Evolutionary conservation across 2,888 invertebrate genomes (phyloP), one percentile per base, ranked within the genome.

Genomic region (Pterobdella sp.): DNA sequence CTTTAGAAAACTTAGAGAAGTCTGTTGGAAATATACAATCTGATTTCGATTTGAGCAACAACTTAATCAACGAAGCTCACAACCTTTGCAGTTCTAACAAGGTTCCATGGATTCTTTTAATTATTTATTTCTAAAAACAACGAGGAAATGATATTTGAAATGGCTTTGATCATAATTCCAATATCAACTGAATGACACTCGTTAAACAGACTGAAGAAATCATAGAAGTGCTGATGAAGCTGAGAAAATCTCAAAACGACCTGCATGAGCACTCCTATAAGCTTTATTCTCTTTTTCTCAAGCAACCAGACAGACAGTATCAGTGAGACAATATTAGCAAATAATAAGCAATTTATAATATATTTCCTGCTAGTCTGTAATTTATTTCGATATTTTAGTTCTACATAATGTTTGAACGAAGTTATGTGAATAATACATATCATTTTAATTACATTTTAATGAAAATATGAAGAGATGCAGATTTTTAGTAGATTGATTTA

Each of bases 261-360:
- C 60, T 56, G 60, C 60, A 56, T n/a, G 60, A 56, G 26, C 60
- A 56, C 60, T 56, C 60, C n/a, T 56, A 56, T 26, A 3, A n/a
- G n/a, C 60, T 56, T 26, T 4, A 26, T 26, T 56, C 14, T n/a
- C 60, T 56, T 3, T 22, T 26, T 26, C n/a, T 56, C 60, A 56
- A 56, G n/a, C 14, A 56, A 56, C 60, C 60, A 7, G n/a, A 22
- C 60, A 22, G n/a, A n/a, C n/a, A n/a, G n/a, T n/a, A 26, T 26
- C 18, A 56, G 60, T 56, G n/a, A 56, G 18, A 3, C 60, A 4
- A 56, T 56, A 22, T 56, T 56, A 26, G 49, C 49, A 7, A 42
- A 7, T 42, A 14, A 14, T 42, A 14, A 22, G 49, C 49, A 42
- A 22, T 26, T 14, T 56, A 14, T 18, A 4, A 4, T 22, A 14